Conservation (phyloP, 1,140 invertebrate genomes). For the Cotesia vestalis region DNA sequence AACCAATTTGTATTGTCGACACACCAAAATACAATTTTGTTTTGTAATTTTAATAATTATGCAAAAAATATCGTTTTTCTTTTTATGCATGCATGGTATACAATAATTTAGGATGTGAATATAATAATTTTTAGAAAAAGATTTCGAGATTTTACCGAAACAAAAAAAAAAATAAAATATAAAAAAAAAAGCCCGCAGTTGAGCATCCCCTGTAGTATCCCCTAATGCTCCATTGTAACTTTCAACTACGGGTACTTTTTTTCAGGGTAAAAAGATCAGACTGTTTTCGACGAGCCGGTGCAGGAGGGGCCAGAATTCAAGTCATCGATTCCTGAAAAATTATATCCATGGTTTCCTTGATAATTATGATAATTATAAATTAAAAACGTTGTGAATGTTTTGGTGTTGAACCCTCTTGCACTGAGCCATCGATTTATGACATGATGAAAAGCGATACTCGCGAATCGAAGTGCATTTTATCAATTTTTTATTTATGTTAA, state of each 20-base stretch:
- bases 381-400: conserved; percentile 12
- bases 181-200: conserved; percentile 8
- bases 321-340: conserved; percentile 36
- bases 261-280: conserved; percentile 13
- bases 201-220: conserved; percentile 23
- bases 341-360: conserved; percentile 26
- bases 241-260: conserved; percentile 22
- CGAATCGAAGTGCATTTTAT: neutral
- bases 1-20: conserved; percentile 59
- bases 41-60: conserved; percentile 17
- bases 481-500: neutral
- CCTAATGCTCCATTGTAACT: conserved; percentile 31
- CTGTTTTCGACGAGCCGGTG: conserved; percentile 28
- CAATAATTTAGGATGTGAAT: neutral
- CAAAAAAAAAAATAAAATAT: neutral
- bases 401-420: conserved; percentile 35
- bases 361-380: conserved; percentile 17
- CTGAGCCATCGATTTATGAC: conserved; percentile 31
- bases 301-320: conserved; percentile 27
- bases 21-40: conserved; percentile 53
- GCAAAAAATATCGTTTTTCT: conserved; percentile 25
- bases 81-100: neutral
- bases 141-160: conserved; percentile 2
- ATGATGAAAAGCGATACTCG: neutral
- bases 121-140: neutral